Evolutionary conservation across 2,888 invertebrate species (phyloP), one percentile per base, ranked within the genome.

Genomic region (Adineta ricciae): DNA sequence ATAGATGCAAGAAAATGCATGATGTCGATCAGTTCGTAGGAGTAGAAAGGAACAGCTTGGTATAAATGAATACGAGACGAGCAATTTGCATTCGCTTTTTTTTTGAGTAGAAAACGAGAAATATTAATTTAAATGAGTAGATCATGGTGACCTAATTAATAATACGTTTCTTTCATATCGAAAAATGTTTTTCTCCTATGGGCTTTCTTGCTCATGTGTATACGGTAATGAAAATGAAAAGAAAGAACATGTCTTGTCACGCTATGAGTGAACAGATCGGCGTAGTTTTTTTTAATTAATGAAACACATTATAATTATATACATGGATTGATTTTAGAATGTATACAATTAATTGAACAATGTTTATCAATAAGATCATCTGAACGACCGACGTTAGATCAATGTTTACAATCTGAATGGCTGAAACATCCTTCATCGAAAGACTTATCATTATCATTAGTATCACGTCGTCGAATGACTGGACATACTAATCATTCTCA

Each of bases 391-490:
- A 41, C 78, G 24, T 41, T 78, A 41, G 78, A 78, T 1, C 78
- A 78, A 78, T 78, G 78, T 78, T 41, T 78, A 41, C 41, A 78
- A 78, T 78, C 78, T n/a, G n/a, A 19, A 38, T 78, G 78, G 78
- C n/a, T 78, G 41, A 78, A 78, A 41, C 24, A 41, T 8, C 41
- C 78, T n/a, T 41, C 38, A n/a, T 41, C 78, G 0, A 38, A 24
- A 41, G 78, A 78, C 9, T 78, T 78, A 41, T n/a, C 2, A 24
- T 41, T 78, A 41, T 38, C 78, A 78, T n/a, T 41, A 41, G 11
- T n/a, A 41, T 36, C 41, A 24, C 78, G 78, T 41, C 64, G 64
- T 64, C 64, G 64, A 50, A 50, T 50, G 19, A 32, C 16, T 11
- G 64, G 64, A 36, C 36, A 64, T 64, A 64, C 16, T 64, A 64